Conservation (phyloP, 2,888 invertebrate genomes). For the Embidobia sp. region DNA sequence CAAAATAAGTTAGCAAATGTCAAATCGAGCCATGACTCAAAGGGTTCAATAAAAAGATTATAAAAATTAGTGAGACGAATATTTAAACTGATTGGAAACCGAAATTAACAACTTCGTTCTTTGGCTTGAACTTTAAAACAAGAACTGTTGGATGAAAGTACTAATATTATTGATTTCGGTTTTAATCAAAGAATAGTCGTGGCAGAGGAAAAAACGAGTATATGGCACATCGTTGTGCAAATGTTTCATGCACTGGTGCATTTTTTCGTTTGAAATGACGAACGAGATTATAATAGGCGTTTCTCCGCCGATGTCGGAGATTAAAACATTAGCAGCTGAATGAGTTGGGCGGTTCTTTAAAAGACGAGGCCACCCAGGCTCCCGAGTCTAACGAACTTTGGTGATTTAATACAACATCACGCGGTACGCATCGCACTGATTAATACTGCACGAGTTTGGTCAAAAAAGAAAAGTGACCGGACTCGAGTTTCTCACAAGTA, state of each 20-base stretch:
- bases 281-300: conserved; percentile 62
- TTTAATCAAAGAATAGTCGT: no score
- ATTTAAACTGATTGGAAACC: no score
- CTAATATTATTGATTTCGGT: no score
- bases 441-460: conserved; percentile 42
- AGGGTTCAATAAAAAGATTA: no score
- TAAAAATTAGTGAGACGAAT: no score
- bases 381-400: conserved; percentile 55
- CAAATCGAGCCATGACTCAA: no score
- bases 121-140: no score
- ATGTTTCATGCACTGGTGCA: conserved; percentile 21
- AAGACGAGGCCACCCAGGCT: conserved; percentile 58
- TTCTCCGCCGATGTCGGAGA: conserved; percentile 49
- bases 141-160: no score
- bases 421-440: conserved; percentile 41
- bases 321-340: conserved; percentile 58
- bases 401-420: conserved; percentile 50
- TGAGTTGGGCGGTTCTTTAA: conserved; percentile 56
- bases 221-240: conserved; percentile 7
- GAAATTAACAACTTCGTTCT: no score
- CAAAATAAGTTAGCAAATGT: no score
- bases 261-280: conserved; percentile 48
- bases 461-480: conserved; percentile 27
- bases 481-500: no score
- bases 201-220: not conserved